Base-by-base conservation (phyloP, 2,888 invertebrate species). In the Aporophyla nigra region DNA sequence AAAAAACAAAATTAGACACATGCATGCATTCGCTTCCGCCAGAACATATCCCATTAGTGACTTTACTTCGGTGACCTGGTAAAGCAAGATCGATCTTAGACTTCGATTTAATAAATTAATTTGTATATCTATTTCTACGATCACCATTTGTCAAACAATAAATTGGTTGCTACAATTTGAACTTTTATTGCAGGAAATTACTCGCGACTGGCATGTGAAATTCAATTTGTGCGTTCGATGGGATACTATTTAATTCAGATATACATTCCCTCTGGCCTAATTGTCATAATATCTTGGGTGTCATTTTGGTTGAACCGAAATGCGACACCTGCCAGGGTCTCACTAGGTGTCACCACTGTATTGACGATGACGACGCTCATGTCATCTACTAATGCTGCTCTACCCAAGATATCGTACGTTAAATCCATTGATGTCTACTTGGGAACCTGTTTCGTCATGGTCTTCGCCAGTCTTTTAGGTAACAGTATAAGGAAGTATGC, bases 231-330 rank as follows among this genome's bases (percentile, higher is more conserved):
- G 90, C 98, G 99, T 89, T 99, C 99, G 92, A 99, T 99, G 99
- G 99, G 99, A 94, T 99, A 99, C 98, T 99, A 99, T 97, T 97
- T 99, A 95, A 99, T 99, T 97, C 99, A 99, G 97, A 99, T 99
- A 97, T 99, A 99, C 97, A 99, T 99, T 97, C 99, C 99, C 92
- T 99, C 99, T 96, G 98, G 99, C 94, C 97, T 99, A 96, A 99
- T 99, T 96, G 99, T 99, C 95, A 99, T 99, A 96, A 99, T 99
- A 97, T 99, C 99, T 91, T 99, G 99, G 99, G 99, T 99, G 93
- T 99, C 98, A 93, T 99, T 99, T 97, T 99, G 99, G 99, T 97
- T 99, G 96, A 99, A 99, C 96, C 98, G 99, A 93, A 99, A 99
- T 95, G 99, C 99, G 90, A 99, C 99, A 89, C 99, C 99, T 87